These are phyloP conservation scores for Amblyornis subalaris DNA, from an alignment of 2,113 vertebrate genomes.

Conservation along the genomic window DNA sequence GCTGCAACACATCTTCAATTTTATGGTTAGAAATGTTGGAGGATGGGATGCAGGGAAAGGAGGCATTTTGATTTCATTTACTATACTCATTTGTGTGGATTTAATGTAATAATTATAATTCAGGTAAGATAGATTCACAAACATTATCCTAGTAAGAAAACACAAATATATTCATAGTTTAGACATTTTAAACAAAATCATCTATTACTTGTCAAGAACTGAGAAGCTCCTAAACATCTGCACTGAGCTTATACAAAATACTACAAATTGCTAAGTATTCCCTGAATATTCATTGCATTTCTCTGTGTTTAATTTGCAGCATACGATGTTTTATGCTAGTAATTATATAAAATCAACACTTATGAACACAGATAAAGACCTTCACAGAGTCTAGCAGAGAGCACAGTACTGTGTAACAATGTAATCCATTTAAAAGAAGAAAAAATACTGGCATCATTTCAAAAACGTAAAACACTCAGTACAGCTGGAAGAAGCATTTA, in stretches of 20 bases:
- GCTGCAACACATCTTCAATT: background rate
- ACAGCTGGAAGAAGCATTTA: conserved; percentile 17
- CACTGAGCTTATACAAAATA: background rate
- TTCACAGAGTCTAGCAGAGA: background rate
- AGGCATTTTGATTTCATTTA: background rate
- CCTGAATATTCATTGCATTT: conserved; percentile 18
- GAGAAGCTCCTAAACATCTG: background rate
- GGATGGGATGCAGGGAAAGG: fast-evolving
- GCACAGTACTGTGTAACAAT: background rate
- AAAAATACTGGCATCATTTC: background rate
- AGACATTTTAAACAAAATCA: background rate
- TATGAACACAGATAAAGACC: background rate
- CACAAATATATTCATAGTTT: background rate
- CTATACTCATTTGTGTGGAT: background rate
- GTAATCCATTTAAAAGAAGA: background rate
- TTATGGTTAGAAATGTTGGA: background rate
- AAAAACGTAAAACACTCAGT: background rate
- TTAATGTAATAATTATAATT: background rate
- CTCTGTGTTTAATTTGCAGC: conserved; percentile 16
- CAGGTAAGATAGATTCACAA: background rate
- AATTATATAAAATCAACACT: conserved; percentile 27
- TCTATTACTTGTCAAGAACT: background rate
- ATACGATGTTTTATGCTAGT: background rate
- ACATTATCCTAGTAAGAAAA: background rate
- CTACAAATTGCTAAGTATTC: conserved; percentile 6